These are phyloP conservation scores for Todiramphus saurophagus DNA, from an alignment of 2,113 vertebrate species.

Conservation along the genomic window DNA sequence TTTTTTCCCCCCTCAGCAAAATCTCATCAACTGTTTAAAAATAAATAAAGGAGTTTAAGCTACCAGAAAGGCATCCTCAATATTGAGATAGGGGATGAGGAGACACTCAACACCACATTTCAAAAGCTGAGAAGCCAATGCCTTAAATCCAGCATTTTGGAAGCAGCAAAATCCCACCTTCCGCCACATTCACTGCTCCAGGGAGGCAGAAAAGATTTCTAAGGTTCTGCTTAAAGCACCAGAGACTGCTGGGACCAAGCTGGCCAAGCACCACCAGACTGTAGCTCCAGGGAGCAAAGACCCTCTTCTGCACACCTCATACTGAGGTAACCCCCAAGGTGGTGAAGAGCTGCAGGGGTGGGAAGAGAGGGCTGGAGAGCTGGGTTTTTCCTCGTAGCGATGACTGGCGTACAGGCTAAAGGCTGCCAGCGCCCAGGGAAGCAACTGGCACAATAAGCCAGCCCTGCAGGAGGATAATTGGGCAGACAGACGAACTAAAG, in stretches of 20 bases:
- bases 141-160: neutral
- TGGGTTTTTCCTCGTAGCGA: accelerated
- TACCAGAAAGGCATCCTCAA: neutral
- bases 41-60: neutral
- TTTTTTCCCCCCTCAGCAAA: neutral
- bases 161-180: neutral
- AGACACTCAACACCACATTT: neutral
- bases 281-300: neutral
- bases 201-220: neutral
- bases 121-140: neutral
- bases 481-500: slow-evolving; percentile 59
- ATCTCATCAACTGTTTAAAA: neutral
- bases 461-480: slow-evolving; percentile 49
- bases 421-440: slow-evolving; percentile 37
- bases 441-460: slow-evolving; percentile 7
- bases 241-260: neutral
- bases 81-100: neutral
- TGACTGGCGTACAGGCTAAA: neutral
- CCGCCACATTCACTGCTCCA: neutral
- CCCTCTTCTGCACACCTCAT: neutral
- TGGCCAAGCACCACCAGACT: neutral
- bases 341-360: neutral
- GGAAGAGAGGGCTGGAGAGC: neutral
- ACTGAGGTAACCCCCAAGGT: neutral
- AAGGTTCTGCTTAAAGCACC: neutral